A percentile compares a stretch with the other conserved stretches of the same genome.
Evolutionary conservation across 2,113 vertebrate genomes (phyloP).

Genomic region (Vulpes lagopus): DNA sequence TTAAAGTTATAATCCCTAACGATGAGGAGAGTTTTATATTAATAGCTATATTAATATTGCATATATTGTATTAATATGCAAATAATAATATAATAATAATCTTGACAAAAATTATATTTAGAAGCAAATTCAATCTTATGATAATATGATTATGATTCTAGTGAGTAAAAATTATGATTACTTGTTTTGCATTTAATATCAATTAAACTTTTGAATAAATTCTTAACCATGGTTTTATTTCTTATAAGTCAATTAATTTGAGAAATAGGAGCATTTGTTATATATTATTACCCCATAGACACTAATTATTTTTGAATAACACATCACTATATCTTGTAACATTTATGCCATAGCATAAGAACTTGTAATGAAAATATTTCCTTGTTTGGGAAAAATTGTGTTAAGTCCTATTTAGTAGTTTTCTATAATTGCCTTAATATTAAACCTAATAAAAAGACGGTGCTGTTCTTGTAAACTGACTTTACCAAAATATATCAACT

Average conservation of each 20-base stretch:
- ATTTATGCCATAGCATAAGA: not conserved
- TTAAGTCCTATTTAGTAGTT: not conserved
- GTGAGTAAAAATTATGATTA: not conserved
- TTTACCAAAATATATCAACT: not conserved
- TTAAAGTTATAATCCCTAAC: not conserved
- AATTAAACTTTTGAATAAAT: not conserved
- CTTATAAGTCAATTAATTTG: conserved; percentile 9
- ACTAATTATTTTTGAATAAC: not conserved
- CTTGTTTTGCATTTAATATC: conserved; percentile 12
- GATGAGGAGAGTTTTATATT: not conserved
- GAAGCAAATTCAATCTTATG: not conserved
- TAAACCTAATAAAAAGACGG: not conserved
- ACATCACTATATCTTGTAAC: not conserved
- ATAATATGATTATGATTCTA: not conserved
- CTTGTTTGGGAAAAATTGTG: not conserved
- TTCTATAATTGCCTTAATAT: not conserved
- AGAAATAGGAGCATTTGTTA: not conserved
- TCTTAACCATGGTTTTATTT: not conserved
- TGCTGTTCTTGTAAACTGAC: not conserved
- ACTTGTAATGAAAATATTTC: not conserved
- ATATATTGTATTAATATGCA: not conserved
- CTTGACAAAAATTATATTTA: not conserved
- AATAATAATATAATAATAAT: too few species aligned
- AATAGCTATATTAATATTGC: not conserved
- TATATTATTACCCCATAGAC: not conserved